A percentile compares a stretch with the other conserved stretches of the same genome.
phyloP scores from a whole-genome alignment of 37 sponge, comb jelly and placozoan genomes.

The Aplysina aerophoba region DNA sequence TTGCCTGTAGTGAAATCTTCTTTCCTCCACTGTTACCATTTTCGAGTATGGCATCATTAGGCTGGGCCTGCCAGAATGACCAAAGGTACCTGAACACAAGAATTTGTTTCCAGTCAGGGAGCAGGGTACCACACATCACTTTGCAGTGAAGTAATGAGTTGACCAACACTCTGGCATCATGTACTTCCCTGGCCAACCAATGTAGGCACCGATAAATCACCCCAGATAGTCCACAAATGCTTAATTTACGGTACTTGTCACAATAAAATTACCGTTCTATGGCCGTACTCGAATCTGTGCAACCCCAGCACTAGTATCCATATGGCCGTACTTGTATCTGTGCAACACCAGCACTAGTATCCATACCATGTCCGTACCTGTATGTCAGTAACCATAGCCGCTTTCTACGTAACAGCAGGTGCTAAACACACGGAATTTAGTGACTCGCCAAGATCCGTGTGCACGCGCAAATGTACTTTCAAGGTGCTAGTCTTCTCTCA shows the following conservation, averaged over 20 bases:
- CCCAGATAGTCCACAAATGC: background rate
- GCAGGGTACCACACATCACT: background rate
- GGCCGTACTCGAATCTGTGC: too few relatives aligned
- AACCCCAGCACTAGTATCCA: too few relatives aligned
- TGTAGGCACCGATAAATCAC: background rate
- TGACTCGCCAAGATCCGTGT: too few relatives aligned
- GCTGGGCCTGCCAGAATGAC: background rate
- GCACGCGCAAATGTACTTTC: too few relatives aligned
- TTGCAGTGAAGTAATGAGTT: background rate
- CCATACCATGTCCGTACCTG: too few relatives aligned
- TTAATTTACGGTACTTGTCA: background rate
- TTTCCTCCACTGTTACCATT: background rate
- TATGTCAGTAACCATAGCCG: too few relatives aligned
- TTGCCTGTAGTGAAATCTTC: constrained; percentile 8
- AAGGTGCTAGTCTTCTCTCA: too few relatives aligned
- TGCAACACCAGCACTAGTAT: too few relatives aligned
- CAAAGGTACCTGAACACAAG: constrained; percentile 7
- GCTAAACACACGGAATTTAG: too few relatives aligned
- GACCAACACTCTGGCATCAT: constrained; percentile 29
- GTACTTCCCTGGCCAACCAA: constrained; percentile 37
- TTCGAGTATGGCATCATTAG: background rate
- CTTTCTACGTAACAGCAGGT: too few relatives aligned
- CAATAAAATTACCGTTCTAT: too few relatives aligned
- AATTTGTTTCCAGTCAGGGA: constrained; percentile 8
- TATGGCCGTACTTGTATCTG: too few relatives aligned